Evolutionary conservation across 2,888 invertebrate species (phyloP), one percentile per base, ranked within the genome.

Genomic region (Caenorhabditis japonica): DNA sequence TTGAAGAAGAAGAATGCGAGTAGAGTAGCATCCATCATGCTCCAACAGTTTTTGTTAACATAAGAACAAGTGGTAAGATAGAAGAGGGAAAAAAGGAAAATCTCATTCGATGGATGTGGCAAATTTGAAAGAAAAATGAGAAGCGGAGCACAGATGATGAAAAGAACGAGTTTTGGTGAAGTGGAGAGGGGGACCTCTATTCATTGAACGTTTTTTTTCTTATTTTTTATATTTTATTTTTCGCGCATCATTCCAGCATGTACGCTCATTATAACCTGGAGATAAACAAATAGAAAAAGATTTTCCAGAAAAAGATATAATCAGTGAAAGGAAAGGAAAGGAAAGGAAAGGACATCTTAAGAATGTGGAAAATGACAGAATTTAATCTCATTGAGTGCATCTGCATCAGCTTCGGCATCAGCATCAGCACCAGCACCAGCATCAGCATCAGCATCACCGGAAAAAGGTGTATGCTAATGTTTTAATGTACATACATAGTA

Each of bases 301-400:
- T 17, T 38, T n/a, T n/a, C 21, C 15, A 3, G 36, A 21, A 33
- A 33, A 23, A 33, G 33, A 5, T 30, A 30, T 30, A 44, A 56
- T n/a, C 4, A 25, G 36, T 27, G 38, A 13, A 21, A 19, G 43
- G 17, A 27, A n/a, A 15, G 30, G 15, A 10, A 49, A 49, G 21
- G 15, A 43, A 19, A 19, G 43, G 44, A 52, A 27, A 23, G 51
- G n/a, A 51, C 23, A 36, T 33, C 34, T 27, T 21, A 5, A 12
- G 21, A 19, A 25, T 43, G 25, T 17, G 46, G 58, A 47, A 10
- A 39, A 56, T 56, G 66, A 38, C 56, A 49, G 51, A 66, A 66
- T 66, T 51, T 66, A 66, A 66, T 66, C 66, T 66, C 23, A 66
- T 51, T 66, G 66, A 66, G 66, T 56, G 66, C 66, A n/a, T n/a